These are phyloP conservation scores for Hylomyscus alleni DNA, from an alignment of 2,797 vertebrate genomes.

Conservation along the genomic window DNA sequence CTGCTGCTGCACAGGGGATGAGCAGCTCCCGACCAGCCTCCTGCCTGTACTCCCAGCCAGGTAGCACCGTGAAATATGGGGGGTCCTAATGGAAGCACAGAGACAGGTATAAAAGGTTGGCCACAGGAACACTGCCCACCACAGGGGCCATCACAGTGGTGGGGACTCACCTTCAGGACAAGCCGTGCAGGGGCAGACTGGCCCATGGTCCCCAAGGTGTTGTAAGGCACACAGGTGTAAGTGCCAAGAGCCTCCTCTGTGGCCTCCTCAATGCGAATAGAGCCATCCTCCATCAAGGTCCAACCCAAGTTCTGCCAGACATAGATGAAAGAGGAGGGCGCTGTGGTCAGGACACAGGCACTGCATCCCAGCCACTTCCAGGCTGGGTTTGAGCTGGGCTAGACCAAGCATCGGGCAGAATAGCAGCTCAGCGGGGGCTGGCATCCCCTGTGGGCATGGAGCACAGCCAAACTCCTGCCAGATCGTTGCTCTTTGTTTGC, in stretches of 20 bases:
- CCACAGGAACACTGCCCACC: not conserved
- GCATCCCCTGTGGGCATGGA: not conserved
- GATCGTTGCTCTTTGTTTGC: not conserved
- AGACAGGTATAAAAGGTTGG: fast-evolving
- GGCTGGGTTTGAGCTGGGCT: not conserved
- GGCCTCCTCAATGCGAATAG: slow-evolving; percentile 98
- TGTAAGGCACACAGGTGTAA: slow-evolving; percentile 99
- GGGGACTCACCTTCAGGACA: slow-evolving; percentile 96
- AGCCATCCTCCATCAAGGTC: slow-evolving; percentile 98
- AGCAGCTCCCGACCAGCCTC: slow-evolving; percentile 99
- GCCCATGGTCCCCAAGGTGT: slow-evolving; percentile 99
- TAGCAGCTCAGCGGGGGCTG: not conserved
- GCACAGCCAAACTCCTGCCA: not conserved
- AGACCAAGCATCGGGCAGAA: not conserved
- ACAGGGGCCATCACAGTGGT: fast-evolving
- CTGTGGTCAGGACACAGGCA: not conserved
- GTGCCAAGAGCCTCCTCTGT: slow-evolving; percentile 99
- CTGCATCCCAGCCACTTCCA: fast-evolving
- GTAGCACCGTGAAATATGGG: slow-evolving; percentile 99
- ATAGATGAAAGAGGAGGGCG: not conserved
- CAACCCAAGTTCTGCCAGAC: slow-evolving; percentile 94
- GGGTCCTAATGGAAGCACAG: slow-evolving; percentile 92
- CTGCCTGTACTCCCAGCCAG: slow-evolving; percentile 99
- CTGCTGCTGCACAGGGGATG: slow-evolving; percentile 98
- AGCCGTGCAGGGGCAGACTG: slow-evolving; percentile 98